phyloP scores from a whole-genome alignment of 2,888 invertebrate genomes.

The Eupeodes latifasciatus region DNA sequence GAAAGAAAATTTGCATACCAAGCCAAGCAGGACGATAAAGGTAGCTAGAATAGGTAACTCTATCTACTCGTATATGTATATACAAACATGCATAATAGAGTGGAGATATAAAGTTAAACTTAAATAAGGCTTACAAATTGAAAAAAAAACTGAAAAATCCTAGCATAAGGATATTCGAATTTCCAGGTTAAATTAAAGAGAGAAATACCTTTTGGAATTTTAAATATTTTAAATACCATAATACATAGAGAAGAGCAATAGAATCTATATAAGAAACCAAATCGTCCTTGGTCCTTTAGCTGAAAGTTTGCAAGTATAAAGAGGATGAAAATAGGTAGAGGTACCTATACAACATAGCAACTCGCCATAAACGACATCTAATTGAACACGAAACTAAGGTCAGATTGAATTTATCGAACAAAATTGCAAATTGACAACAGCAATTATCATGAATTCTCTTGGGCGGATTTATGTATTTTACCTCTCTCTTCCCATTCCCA shows the following conservation, averaged over 20 bases:
- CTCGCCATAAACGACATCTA: constrained; percentile 66
- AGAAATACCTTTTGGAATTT: constrained; percentile 65
- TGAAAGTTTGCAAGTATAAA: no score
- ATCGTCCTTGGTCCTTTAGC: no score
- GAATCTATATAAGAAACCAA: no score
- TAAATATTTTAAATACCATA: constrained; percentile 58
- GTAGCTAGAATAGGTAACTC: background rate
- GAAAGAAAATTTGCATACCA: constrained; percentile 68
- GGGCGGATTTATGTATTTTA: constrained; percentile 39
- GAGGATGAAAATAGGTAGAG: no score
- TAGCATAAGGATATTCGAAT: constrained; percentile 28
- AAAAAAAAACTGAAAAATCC: background rate
- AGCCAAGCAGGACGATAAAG: constrained; percentile 31
- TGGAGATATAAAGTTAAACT: constrained; percentile 50
- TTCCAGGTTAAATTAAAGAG: constrained; percentile 54
- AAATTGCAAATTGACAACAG: constrained; percentile 77
- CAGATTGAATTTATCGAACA: constrained; percentile 76
- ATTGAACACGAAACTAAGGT: constrained; percentile 74
- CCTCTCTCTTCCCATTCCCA: background rate
- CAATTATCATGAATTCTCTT: constrained; percentile 75
- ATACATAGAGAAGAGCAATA: no score
- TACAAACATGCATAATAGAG: background rate
- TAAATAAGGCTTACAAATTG: constrained; percentile 41
- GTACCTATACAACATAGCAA: constrained; percentile 13
- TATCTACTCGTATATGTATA: background rate